These are phyloP conservation scores for Amphibalanus amphitrite DNA, from an alignment of 1,140 invertebrate genomes.

Conservation along the genomic window DNA sequence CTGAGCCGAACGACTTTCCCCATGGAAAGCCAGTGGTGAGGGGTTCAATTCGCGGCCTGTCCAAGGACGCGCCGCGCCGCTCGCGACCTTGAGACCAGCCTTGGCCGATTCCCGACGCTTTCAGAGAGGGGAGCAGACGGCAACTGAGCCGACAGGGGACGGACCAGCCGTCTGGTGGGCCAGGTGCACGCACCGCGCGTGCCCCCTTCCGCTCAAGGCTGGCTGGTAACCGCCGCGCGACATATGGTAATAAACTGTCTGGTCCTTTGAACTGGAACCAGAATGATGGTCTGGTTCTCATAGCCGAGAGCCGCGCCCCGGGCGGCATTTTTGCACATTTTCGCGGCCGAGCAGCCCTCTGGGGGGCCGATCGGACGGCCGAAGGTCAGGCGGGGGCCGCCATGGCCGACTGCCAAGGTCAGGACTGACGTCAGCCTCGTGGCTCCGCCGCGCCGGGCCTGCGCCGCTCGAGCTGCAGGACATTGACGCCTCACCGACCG, in stretches of 20 bases:
- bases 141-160: neutral
- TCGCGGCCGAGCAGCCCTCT: neutral
- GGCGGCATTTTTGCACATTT: no score
- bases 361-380: neutral
- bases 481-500: no score
- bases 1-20: no score
- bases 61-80: no score
- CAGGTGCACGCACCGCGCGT: neutral
- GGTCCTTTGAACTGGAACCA: neutral
- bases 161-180: neutral
- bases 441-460: no score
- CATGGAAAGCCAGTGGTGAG: no score
- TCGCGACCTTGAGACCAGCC: neutral
- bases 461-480: no score
- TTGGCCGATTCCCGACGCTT: neutral
- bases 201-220: no score
- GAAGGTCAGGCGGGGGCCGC: neutral
- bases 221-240: neutral
- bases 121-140: neutral
- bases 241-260: neutral
- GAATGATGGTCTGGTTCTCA: neutral
- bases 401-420: constrained; percentile 5
- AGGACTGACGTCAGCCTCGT: neutral
- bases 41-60: no score
- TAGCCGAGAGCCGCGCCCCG: no score